Base-by-base conservation (phyloP, 1,140 invertebrate genomes). In the Zaprionus taronus region DNA sequence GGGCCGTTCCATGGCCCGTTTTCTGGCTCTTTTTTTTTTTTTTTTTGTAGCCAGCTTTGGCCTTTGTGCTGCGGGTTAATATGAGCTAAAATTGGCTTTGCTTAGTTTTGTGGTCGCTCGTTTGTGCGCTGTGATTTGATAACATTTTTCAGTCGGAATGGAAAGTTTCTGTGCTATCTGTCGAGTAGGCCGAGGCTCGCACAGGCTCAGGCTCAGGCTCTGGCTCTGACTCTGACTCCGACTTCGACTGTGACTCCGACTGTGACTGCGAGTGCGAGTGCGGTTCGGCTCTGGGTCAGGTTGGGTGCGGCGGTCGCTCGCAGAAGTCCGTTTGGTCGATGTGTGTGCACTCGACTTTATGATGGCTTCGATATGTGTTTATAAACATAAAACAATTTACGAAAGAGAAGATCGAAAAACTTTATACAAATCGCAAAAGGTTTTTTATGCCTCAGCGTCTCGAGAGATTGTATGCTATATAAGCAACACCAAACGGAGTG, bases 11-110 rank as follows among this genome's bases (percentile, higher is more conserved):
- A 72, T 72, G 68, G 68, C 73, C 69, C 61, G 64, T 72, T 80
- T 72, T 63, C 28, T 64, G 22, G 62, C 41, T 62, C 49, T 57
- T 28, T 58, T 60, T 61, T 34, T 57, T 31, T 61, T 53, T 47
- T 41, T 20, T 47, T 34, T 24, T 63, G 41, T 56, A 14, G 38
- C 65, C 56, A 53, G 62, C 36, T 83, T 87, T 83, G 87, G 83
- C 86, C 83, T 83, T 87, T 91, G 83, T 91, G 90, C 79, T 86
- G 81, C 83, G 91, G 91, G 91, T 92, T 92, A 92, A 92, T 91
- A 91, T 87, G 90, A 91, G 90, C 83, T 91, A 80, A 90, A 90
- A 90, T 85, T 90, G 89, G 84, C 85, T 87, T 90, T 90, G 85
- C 85, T 85, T 90, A 90, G 85, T 87, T 87, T 87, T 87, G 85